These are phyloP conservation scores for Mycetomoellerius zeteki DNA, from an alignment of 1,140 invertebrate genomes.

Conservation along the genomic window DNA sequence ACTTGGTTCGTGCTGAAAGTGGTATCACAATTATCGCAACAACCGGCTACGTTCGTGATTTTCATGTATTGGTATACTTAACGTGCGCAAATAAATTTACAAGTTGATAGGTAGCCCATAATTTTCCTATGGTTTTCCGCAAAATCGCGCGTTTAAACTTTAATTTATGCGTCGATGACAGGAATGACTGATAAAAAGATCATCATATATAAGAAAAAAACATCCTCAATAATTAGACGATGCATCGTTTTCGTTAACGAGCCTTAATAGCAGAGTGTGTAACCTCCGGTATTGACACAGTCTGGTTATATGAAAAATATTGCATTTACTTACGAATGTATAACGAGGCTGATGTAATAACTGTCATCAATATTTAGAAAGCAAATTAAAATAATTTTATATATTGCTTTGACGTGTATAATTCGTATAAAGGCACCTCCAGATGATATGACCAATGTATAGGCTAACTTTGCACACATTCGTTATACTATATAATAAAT, in stretches of 20 bases:
- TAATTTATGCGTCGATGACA: constrained; percentile 28
- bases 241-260: constrained; percentile 54
- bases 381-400: not conserved
- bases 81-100: constrained; percentile 30
- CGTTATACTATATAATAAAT: too few species aligned
- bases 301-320: not conserved
- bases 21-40: constrained; percentile 70
- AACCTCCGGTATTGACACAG: not conserved
- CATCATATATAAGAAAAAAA: not conserved
- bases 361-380: not conserved
- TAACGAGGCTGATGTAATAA: constrained; percentile 14
- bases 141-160: not conserved
- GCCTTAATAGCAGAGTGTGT: not conserved
- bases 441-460: too few species aligned
- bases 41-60: constrained; percentile 48
- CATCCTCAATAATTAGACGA: not conserved
- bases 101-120: not conserved
- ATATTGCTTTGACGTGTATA: not conserved
- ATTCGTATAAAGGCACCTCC: too few species aligned
- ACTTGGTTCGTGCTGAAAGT: constrained; percentile 52
- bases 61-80: constrained; percentile 45
- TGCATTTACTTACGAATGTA: not conserved
- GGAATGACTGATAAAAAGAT: constrained; percentile 8
- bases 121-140: constrained; percentile 44
- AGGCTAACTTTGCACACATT: too few species aligned